Percentiles rank a stretch among this genome's conserved stretches.
These are phyloP conservation scores for Zaprionus lineosus DNA, from an alignment of 2,888 invertebrate genomes.

Conservation along the genomic window DNA sequence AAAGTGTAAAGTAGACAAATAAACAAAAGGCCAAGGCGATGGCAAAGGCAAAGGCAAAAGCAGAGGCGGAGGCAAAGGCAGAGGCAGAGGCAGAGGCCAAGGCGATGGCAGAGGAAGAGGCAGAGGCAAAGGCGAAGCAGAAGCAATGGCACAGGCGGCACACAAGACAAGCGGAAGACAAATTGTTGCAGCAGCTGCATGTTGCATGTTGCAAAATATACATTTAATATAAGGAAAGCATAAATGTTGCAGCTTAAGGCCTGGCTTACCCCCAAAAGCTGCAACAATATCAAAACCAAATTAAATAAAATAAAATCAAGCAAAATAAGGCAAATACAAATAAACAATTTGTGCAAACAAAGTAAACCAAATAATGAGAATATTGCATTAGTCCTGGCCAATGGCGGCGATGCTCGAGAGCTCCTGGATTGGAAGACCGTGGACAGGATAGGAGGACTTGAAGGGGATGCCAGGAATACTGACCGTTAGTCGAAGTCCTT, in stretches of 20 bases:
- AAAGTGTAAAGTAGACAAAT: conserved; percentile 19
- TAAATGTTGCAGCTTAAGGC: no score
- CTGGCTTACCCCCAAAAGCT: conserved; percentile 12
- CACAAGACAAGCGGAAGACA: conserved; percentile 63
- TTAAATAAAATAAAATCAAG: conserved; percentile 73
- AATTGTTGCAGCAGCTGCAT: conserved; percentile 77
- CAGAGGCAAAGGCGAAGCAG: conserved; percentile 62
- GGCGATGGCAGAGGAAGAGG: conserved; percentile 60
- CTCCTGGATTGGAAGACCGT: neutral
- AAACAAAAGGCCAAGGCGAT: no score
- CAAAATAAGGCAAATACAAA: conserved; percentile 54
- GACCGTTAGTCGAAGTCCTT: conserved; percentile 16
- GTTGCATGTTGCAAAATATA: conserved; percentile 38
- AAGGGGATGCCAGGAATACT: no score
- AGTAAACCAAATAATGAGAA: conserved; percentile 74
- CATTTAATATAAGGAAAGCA: conserved; percentile 1
- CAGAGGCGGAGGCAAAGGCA: conserved; percentile 54
- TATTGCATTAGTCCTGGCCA: conserved; percentile 74
- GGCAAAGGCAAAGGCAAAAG: conserved; percentile 61
- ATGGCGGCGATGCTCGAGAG: conserved; percentile 13
- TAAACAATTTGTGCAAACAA: conserved; percentile 50
- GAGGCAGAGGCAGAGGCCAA: conserved; percentile 51
- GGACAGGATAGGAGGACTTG: no score
- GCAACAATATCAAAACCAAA: conserved; percentile 71
- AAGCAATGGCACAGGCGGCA: no score